Evolutionary conservation across 2,888 invertebrate species (phyloP), one percentile per base, ranked within the genome.

Genomic region (Acronicta psi): DNA sequence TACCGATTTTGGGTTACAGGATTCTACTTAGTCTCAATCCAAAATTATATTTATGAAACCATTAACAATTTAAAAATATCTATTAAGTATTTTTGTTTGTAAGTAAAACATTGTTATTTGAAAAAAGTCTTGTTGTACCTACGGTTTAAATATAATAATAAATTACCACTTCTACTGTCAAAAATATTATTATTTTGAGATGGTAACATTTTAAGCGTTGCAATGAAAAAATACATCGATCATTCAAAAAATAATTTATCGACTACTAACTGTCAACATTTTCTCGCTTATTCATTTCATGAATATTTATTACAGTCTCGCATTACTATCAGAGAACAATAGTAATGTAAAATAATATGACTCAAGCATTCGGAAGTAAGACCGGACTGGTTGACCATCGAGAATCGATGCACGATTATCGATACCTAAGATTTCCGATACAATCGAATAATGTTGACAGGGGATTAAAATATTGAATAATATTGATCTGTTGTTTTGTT

Each of bases 351-450:
- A 47, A 23, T 52, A 67, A 23, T 54, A 67, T 53, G 38, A 64
- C 23, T 44, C 42, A 64, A 51, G 23, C 51, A 73, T 68, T 77
- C 77, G 76, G 76, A 76, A 76, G 75, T 77, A 47, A 37, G 29
- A 54, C 34, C 14, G 29, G 36, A 68, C 70, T 45, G 47, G 73
- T 69, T 75, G 79, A 61, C 77, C 75, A 69, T 79, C 75, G 68
- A 67, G 64, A 64, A 75, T 59, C 62, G 74, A 78, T 76, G 60
- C 77, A 78, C 77, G 77, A 77, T 62, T 68, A 69, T 73, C 67
- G 76, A 77, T 76, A 77, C 49, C 62, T 29, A 54, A 63, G 40
- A 64, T 68, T 73, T 77, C 76, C 60, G 78, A 79, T 77, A 76
- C 59, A 59, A 79, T 77, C 76, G 72, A 66, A 59, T 69, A 65